phyloP scores from a whole-genome alignment of 2,113 vertebrate genomes.

The Carassius auratus region DNA sequence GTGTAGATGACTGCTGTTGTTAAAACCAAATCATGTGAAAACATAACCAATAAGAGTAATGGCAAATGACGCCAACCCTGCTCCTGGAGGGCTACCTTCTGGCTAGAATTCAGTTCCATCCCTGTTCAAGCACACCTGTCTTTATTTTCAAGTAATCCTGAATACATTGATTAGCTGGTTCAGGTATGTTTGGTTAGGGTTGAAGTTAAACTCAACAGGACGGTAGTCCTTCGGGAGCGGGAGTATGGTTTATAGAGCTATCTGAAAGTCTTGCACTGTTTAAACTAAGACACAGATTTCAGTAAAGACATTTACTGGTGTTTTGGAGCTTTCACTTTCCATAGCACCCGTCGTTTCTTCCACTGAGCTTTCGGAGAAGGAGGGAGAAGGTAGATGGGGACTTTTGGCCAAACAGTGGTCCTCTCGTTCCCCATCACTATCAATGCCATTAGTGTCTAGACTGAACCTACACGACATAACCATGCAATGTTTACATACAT shows the following conservation, averaged over 20 bases:
- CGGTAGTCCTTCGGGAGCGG: not conserved
- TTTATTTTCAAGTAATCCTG: not conserved
- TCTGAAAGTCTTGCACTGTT: not conserved
- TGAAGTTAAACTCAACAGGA: not conserved
- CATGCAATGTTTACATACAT: not conserved
- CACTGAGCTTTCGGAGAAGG: slow-evolving; percentile 58
- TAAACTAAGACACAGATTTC: not conserved
- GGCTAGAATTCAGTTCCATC: not conserved
- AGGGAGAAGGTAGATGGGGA: slow-evolving; percentile 43
- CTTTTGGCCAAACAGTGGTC: slow-evolving; percentile 62
- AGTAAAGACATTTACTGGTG: slow-evolving; percentile 15
- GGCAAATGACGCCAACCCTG: not conserved
- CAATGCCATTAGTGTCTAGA: slow-evolving; percentile 73
- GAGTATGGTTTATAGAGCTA: not conserved
- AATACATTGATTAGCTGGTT: not conserved
- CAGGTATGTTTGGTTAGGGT: not conserved
- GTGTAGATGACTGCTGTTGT: slow-evolving; percentile 54
- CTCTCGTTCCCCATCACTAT: slow-evolving; percentile 80
- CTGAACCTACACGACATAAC: slow-evolving; percentile 78
- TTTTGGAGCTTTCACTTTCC: slow-evolving; percentile 22
- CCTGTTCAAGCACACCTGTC: not conserved
- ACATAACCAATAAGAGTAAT: not conserved
- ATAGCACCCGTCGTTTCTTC: slow-evolving; percentile 22
- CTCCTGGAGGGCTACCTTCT: not conserved
- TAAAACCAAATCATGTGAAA: not conserved